phyloP scores from a whole-genome alignment of 2,888 invertebrate species.

The Athripsodes cinereus region DNA sequence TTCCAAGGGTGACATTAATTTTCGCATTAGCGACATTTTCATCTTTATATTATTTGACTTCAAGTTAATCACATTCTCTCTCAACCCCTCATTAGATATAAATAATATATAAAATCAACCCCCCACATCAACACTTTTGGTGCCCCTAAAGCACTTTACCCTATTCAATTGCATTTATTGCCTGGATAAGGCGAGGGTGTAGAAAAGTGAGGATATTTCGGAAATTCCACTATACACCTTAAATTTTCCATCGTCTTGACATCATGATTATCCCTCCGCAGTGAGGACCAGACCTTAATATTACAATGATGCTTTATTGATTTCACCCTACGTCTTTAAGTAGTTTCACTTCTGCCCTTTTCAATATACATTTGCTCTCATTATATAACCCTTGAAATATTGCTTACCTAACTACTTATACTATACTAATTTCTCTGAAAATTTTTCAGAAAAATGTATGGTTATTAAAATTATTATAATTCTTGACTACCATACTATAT shows the following conservation, averaged over 20 bases:
- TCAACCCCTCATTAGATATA: background rate
- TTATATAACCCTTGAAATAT: no score
- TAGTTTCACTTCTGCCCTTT: no score
- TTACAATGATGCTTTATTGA: background rate
- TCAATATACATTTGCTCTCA: no score
- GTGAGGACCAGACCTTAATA: background rate
- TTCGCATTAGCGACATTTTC: slow-evolving; percentile 1
- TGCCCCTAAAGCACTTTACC: slow-evolving; percentile 6
- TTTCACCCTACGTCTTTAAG: background rate
- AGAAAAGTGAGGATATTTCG: background rate
- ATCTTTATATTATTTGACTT: background rate
- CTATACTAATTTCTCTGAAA: no score
- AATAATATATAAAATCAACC: background rate
- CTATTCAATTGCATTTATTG: slow-evolving; percentile 13
- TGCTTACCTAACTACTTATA: no score
- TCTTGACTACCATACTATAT: no score
- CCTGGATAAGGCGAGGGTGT: background rate
- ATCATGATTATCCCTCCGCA: no score
- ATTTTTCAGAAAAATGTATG: no score
- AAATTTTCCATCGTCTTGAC: background rate
- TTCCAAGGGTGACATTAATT: background rate
- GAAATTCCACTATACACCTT: background rate
- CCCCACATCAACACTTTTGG: background rate
- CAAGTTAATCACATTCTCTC: background rate
- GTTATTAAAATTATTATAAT: no score